Base-by-base conservation (phyloP, 35 echinoderm and acorn worm species). In the Hemicentrotus pulcherrimus region DNA sequence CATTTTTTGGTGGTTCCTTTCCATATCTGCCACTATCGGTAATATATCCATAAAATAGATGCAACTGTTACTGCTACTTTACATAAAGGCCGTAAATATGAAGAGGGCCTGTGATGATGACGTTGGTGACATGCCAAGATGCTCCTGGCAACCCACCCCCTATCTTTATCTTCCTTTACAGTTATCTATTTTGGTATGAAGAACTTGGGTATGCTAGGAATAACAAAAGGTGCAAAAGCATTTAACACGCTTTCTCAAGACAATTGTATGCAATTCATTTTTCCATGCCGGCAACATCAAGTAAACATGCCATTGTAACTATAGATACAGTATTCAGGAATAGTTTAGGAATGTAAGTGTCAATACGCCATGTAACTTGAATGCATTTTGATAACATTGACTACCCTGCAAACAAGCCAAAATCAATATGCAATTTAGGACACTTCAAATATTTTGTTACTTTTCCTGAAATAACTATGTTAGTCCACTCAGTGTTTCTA, bases 151-250 rank as follows among this genome's bases (percentile, higher is more conserved):
- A 78, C 19, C 65, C 65, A 78, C 28, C 19, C 65, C 28, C 65
- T 7, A 28, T 78, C 28, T 78, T 78, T n/a, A 14, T 78, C 4
- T 78, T 78, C 65, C 28, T 78, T n/a, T 78, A 78, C 19, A 78
- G 65, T 30, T 78, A 78, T 14, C 65, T 78, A 28, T 78, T 22
- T 78, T 78, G 65, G 22, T 22, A 30, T 22, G 65, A 78, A 78
- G 19, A 78, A 78, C 22, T 28, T 22, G 19, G 65, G 65, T 78
- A 78, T n/a, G 65, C 65, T 78, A n/a, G 65, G 28, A 78, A 78
- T n/a, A 78, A 78, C 28, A 78, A 30, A 78, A 78, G 65, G 65
- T 78, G 65, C 65, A 78, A 78, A 78, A 78, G 65, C 65, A 78
- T 78, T 78, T 28, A 78, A 78, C 65, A 28, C 5, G 19, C 19